phyloP scores from a whole-genome alignment of 2,797 vertebrate genomes.

The Carduelis carduelis region DNA sequence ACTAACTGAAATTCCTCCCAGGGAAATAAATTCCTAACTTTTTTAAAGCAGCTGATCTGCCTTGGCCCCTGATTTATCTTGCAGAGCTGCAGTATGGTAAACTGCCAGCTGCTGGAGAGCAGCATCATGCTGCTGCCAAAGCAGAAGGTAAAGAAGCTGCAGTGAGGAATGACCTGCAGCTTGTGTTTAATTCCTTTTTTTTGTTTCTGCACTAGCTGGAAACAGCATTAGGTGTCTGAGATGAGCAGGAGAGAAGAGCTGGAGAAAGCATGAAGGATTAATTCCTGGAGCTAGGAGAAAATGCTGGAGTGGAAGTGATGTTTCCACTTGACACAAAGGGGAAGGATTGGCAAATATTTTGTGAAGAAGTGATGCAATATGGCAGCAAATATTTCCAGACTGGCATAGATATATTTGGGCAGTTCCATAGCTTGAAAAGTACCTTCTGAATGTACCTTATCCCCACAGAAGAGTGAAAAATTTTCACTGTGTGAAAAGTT shows the following conservation, averaged over 20 bases:
- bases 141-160: background rate
- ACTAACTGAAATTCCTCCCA: background rate
- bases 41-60: background rate
- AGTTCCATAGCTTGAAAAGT: background rate
- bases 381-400: background rate
- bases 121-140: background rate
- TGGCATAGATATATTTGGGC: background rate
- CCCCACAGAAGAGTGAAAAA: background rate
- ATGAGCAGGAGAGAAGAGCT: background rate
- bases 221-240: background rate
- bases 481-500: background rate
- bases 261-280: background rate
- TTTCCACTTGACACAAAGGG: background rate
- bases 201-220: background rate
- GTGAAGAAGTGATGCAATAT: background rate
- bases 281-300: background rate
- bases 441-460: background rate
- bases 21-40: background rate
- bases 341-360: background rate
- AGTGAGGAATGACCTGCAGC: background rate
- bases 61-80: background rate
- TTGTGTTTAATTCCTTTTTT: background rate
- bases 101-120: slow-evolving; percentile 16
- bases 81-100: slow-evolving; percentile 15
- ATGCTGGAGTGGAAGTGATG: background rate